Evolutionary conservation across 64 coral and sea anemone genomes (phyloP), one percentile per base, ranked within the genome.

Genomic region (Pachyseris speciosa): DNA sequence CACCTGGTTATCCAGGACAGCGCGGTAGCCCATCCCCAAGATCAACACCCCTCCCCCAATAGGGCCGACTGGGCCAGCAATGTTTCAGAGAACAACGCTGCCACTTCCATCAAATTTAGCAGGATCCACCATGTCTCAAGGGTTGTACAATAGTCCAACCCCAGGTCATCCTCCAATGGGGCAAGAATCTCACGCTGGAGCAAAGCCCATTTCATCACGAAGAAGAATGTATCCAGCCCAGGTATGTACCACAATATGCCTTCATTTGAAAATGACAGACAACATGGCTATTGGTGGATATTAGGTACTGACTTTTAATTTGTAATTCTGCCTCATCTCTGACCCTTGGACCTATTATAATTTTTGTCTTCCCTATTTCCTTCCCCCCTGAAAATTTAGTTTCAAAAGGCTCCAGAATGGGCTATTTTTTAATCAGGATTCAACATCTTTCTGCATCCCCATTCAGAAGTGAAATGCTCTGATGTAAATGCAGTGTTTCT

Each of bases 181-280:
- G 2, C 68, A 92, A 74, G 89, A 84, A 33, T 72, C 52, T 37
- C 40, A 67, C 44, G 61, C 44, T 55, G 75, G 88, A 29, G 63
- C 70, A 45, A 68, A 66, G 42, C 83, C 79, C 12, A 63, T 84
- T 22, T 73, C 83, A 20, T 74, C 66, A 2, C 67, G 83, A 26
- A 71, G 89, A 22, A 92, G 89, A 70, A 37, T 74, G 75, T 92
- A 92, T 19, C 89, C 89, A 26, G 33, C 89, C 37, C 89, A 92
- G 89, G 89, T 91, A 71, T 26, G 25, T 31, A 7, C 5, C 11
- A 15, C 31, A 68, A 9, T 31, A 4, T 34, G 28, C 0, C 1
- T 68, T 3, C 11, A 32, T 16, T 79, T 0, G 31, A 44, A 7
- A 45, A 4, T 45, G 43, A 45, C 4, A 45, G 43, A 11, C 43